A percentile compares a stretch with the other conserved stretches of the same genome.
These are phyloP conservation scores for Bursaphelenchus okinawaensis DNA, from an alignment of 2,888 invertebrate genomes.

Conservation along the genomic window DNA sequence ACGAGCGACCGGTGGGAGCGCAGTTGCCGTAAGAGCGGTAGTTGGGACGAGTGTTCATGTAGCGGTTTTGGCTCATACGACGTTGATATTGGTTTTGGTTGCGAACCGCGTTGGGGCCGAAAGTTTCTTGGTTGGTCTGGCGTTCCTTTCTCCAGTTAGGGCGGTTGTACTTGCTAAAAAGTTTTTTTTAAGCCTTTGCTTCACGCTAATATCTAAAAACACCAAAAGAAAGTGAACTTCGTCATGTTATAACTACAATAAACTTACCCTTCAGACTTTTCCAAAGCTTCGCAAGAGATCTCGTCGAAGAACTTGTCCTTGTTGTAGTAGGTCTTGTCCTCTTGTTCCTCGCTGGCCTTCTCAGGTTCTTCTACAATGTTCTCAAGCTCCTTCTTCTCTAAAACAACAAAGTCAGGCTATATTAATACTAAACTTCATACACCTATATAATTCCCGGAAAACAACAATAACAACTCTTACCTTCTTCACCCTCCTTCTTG, in stretches of 20 bases:
- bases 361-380: too few relatives aligned
- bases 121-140: conserved; percentile 3
- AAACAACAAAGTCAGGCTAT: too few relatives aligned
- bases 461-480: too few relatives aligned
- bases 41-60: background rate
- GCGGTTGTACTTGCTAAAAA: conserved; percentile 3
- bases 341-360: background rate
- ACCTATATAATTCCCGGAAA: too few relatives aligned
- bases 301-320: conserved; percentile 8
- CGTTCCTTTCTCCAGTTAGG: conserved; percentile 4
- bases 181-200: background rate
- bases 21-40: conserved; percentile 4
- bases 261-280: conserved; percentile 5
- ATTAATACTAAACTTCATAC: too few relatives aligned
- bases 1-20: background rate
- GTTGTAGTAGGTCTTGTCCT: background rate
- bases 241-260: too few relatives aligned
- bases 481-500: background rate
- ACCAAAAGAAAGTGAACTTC: too few relatives aligned
- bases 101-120: background rate
- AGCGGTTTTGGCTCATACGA: background rate
- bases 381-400: background rate
- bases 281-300: conserved; percentile 8
- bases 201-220: too few relatives aligned
- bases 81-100: background rate